A percentile compares a stretch with the other conserved stretches of the same genome.
These are phyloP conservation scores for Platyrinchus mystaceus DNA, from an alignment of 2,797 vertebrate genomes.

Conservation along the genomic window DNA sequence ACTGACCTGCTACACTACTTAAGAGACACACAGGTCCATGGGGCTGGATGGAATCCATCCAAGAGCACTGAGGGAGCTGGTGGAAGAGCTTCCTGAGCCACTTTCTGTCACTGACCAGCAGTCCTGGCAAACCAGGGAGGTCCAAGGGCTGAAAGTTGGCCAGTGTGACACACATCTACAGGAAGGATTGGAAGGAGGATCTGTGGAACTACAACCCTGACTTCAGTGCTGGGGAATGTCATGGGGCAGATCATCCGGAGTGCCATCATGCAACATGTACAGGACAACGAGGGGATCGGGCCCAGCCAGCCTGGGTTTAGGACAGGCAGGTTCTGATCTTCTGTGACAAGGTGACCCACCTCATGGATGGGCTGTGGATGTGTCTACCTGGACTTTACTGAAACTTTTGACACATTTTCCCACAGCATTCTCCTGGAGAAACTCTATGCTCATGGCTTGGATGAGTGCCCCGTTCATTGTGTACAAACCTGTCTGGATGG, in stretches of 20 bases:
- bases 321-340: not conserved
- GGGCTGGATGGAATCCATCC: not conserved
- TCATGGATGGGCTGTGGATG: not conserved
- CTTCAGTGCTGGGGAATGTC: not conserved
- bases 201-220: not conserved
- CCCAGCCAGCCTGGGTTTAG: not conserved
- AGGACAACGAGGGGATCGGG: not conserved
- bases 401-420: not conserved
- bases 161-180: not conserved
- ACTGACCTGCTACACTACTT: not conserved
- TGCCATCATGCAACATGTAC: not conserved
- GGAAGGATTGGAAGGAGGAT: not conserved
- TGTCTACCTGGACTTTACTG: no score
- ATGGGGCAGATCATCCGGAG: not conserved
- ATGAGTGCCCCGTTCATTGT: not conserved
- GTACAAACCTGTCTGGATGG: not conserved
- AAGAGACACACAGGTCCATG: not conserved
- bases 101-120: not conserved
- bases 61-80: not conserved
- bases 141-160: not conserved
- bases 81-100: not conserved
- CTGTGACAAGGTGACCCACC: not conserved
- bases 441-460: not conserved
- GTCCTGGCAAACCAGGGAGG: not conserved
- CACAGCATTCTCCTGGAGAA: not conserved